Percentiles rank a stretch among this genome's conserved stretches.
Conservation (phyloP, 2,888 invertebrate genomes). For the Agrochola lychnidis region DNA sequence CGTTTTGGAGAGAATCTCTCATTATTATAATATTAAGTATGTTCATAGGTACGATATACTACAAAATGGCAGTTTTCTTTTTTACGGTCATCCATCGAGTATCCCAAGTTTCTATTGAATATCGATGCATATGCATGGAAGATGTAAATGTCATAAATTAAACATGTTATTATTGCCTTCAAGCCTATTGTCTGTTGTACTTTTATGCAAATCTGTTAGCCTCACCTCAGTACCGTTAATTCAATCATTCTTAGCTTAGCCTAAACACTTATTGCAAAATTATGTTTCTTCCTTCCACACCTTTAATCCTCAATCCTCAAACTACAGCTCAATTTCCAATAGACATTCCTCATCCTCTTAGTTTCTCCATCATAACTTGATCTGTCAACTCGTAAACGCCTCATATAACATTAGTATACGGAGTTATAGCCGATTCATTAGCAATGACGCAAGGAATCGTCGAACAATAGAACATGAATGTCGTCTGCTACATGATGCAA, state of each 20-base stretch:
- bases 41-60: background rate
- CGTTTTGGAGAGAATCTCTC: background rate
- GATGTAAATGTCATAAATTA: background rate
- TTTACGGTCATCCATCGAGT: background rate
- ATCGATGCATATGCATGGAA: background rate
- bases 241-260: conserved; percentile 1
- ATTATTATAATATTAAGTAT: background rate
- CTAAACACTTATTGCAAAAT: background rate
- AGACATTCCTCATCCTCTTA: background rate
- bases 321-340: conserved; percentile 17
- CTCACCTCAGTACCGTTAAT: background rate
- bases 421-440: conserved; percentile 54
- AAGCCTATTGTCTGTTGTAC: background rate
- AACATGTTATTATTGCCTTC: background rate
- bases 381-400: conserved; percentile 46
- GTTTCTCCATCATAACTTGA: conserved; percentile 26
- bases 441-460: conserved; percentile 49
- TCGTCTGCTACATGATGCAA: conserved; percentile 39
- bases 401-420: conserved; percentile 31
- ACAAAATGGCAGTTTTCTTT: background rate
- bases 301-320: conserved; percentile 9
- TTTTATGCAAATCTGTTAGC: background rate
- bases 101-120: background rate
- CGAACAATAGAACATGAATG: conserved; percentile 53
- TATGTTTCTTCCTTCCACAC: conserved; percentile 2